Percentiles rank a stretch among this genome's conserved stretches.
These are phyloP conservation scores for Polyommatus icarus DNA, from an alignment of 2,888 invertebrate genomes.

Conservation along the genomic window DNA sequence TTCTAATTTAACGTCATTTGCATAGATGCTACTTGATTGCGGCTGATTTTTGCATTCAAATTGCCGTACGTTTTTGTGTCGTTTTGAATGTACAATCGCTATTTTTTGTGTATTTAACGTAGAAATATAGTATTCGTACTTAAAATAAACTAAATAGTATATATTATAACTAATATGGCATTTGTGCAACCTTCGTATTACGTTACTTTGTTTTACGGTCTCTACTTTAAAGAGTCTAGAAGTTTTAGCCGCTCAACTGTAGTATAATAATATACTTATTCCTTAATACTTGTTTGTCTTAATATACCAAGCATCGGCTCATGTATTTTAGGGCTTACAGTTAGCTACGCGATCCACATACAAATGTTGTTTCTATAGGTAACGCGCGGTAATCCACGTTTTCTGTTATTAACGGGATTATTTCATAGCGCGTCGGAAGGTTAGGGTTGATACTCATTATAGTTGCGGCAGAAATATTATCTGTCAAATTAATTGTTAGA, in stretches of 20 bases:
- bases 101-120: neutral
- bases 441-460: constrained; percentile 41
- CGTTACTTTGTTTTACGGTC: too few species aligned
- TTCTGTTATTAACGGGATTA: constrained; percentile 19
- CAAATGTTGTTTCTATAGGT: neutral
- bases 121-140: too few species aligned
- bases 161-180: too few species aligned
- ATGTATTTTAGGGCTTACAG: constrained; percentile 8
- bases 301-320: neutral
- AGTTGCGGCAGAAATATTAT: constrained; percentile 52
- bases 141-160: too few species aligned
- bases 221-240: too few species aligned
- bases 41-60: constrained; percentile 37
- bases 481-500: constrained; percentile 72
- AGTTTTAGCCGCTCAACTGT: too few species aligned
- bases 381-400: neutral
- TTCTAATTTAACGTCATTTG: constrained; percentile 80
- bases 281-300: neutral
- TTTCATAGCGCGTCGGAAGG: constrained; percentile 30
- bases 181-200: too few species aligned
- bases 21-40: constrained; percentile 73
- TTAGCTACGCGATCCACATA: constrained; percentile 12
- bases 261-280: neutral
- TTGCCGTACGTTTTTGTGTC: neutral
- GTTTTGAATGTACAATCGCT: neutral